Base-by-base conservation (phyloP, 2,888 invertebrate genomes). In the Ametastegia equiseti region DNA sequence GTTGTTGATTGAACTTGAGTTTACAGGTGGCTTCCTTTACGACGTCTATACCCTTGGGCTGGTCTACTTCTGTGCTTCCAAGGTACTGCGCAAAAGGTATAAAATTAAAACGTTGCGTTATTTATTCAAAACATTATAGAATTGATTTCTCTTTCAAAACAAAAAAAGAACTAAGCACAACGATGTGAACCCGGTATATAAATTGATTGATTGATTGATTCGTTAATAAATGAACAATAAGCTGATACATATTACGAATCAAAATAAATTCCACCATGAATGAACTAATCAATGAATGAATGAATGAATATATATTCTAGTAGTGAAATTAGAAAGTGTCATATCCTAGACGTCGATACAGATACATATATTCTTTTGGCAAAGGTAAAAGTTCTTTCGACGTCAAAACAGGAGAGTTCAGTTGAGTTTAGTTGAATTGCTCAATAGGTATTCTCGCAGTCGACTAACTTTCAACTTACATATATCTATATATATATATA, bases 11-110 rank as follows among this genome's bases (percentile, higher is more conserved):
- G 92, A 99, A 98, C 92, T 98, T 97, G 86, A 99, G 94, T 90
- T 98, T 98, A 88, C 98, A 95, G 88, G 99, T 99, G 80, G 98
- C 98, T 91, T 99, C 99, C 92, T 98, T 98, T 7, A 99, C 98
- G 65, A 99, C 97, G 91, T 99, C 98, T 86, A 98, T 98, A 85
- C 99, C 99, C 93, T 99, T 99, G 33, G 99, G 97, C 92, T 98
- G 97, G 87, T 98, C 98, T 80, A 99, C 99, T 89, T 97, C 96
- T 77, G 97, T 97, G 90, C 97, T 97, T 88, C 99, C 99, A 92
- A 98, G 94, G 94, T 98, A 98, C 96, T 97, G 89, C 50, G 93
- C 86, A 92, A 92, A 78, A 39, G 0, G 2, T 39, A 54, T 13
- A 50, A 50, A 50, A 73, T 73, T n/a, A n/a, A n/a, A 30, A 73